These are phyloP conservation scores for Pegea sp. DNA, from an alignment of 23 tunicate genomes.

Conservation along the genomic window DNA sequence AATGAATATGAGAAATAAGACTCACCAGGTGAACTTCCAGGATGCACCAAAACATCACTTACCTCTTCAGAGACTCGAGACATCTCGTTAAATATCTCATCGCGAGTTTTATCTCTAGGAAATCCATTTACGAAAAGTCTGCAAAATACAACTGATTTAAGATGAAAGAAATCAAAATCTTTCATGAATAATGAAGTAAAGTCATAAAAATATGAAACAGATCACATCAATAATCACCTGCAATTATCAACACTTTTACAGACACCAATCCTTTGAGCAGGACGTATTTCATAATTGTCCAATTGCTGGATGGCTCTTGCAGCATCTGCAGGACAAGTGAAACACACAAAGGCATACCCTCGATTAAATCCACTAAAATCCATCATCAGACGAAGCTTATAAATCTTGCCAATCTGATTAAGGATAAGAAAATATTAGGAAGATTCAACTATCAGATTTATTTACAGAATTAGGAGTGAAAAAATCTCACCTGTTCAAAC, in stretches of 20 bases:
- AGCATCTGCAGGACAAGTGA: conserved; percentile 65
- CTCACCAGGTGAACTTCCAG: conserved; percentile 67
- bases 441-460: background rate
- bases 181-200: background rate
- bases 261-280: conserved; percentile 74
- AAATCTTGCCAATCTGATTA: conserved; percentile 43
- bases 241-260: conserved; percentile 93
- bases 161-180: background rate
- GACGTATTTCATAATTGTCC: conserved; percentile 86
- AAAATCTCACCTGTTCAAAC: conserved; percentile 32
- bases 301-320: conserved; percentile 33
- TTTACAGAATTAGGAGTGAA: background rate
- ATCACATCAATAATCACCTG: conserved; percentile 21
- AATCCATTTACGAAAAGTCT: conserved; percentile 88
- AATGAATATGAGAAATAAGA: too few species aligned
- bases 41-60: conserved; percentile 75
- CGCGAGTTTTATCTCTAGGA: conserved; percentile 71
- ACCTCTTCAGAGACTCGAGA: conserved; percentile 86
- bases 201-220: background rate
- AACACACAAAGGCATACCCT: conserved; percentile 91
- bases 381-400: conserved; percentile 74
- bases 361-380: conserved; percentile 96
- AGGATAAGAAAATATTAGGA: background rate
- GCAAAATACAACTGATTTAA: background rate
- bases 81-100: conserved; percentile 76